A percentile compares a stretch with the other conserved stretches of the same genome.
phyloP scores from a whole-genome alignment of 2,888 invertebrate genomes.

The Eledone cirrhosa region DNA sequence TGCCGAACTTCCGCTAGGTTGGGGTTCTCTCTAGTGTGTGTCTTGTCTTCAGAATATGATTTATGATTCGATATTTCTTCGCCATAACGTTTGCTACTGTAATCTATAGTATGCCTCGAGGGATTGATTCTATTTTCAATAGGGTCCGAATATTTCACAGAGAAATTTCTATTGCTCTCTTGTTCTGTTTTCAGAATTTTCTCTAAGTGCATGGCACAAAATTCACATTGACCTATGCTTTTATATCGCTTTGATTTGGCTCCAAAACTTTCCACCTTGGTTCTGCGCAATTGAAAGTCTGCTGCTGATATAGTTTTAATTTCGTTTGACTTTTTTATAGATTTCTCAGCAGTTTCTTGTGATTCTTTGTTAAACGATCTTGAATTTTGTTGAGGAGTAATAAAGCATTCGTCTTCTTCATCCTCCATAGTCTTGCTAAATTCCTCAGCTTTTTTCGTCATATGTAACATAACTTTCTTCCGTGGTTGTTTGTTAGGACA shows the following conservation, averaged over 20 bases:
- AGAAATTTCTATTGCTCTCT: no score
- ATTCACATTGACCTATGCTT: conserved; percentile 17
- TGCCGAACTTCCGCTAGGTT: no score
- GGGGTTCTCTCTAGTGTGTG: no score
- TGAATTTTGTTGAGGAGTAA: background rate
- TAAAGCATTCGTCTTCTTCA: background rate
- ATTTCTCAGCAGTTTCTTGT: background rate
- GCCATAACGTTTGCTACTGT: no score
- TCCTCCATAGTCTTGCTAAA: conserved; percentile 12
- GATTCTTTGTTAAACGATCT: background rate
- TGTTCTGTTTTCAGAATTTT: background rate
- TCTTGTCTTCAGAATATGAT: no score
- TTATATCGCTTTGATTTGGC: conserved; percentile 14
- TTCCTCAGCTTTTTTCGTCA: background rate
- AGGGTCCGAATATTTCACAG: no score
- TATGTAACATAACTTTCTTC: conserved; percentile 2
- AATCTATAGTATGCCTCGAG: no score
- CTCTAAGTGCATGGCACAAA: conserved; percentile 11
- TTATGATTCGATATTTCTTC: no score
- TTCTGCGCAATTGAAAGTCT: background rate
- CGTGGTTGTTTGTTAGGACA: background rate
- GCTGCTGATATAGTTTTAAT: background rate
- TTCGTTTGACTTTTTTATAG: background rate
- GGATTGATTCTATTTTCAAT: no score
- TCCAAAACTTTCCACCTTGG: conserved; percentile 5